These are phyloP conservation scores for Drosophila jambulina DNA, from an alignment of 1,140 invertebrate genomes.

Conservation along the genomic window DNA sequence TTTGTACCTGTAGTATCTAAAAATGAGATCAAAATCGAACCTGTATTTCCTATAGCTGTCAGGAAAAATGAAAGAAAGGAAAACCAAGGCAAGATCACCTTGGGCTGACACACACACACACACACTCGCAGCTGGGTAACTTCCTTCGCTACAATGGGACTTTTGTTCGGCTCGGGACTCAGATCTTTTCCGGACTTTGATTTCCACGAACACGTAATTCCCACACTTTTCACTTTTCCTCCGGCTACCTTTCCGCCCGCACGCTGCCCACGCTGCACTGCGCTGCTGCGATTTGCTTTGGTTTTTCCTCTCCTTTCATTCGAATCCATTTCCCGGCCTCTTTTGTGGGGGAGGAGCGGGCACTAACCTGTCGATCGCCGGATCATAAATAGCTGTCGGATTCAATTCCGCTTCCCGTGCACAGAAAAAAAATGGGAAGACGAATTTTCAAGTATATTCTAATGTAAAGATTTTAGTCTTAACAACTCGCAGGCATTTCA, in stretches of 20 bases:
- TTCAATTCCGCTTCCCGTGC: slow-evolving; percentile 56
- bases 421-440: not conserved
- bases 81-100: slow-evolving; percentile 10
- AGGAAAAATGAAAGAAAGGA: not conserved
- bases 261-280: slow-evolving; percentile 34
- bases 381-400: slow-evolving; percentile 73
- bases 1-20: not conserved
- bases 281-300: slow-evolving; percentile 18
- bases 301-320: slow-evolving; percentile 30
- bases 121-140: slow-evolving; percentile 54
- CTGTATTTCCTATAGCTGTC: not conserved
- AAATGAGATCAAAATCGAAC: not conserved
- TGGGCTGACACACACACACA: slow-evolving; percentile 55
- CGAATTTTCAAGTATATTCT: too few relatives aligned
- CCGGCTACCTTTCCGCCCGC: not conserved
- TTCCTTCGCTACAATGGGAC: slow-evolving; percentile 67
- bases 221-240: slow-evolving; percentile 69
- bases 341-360: slow-evolving; percentile 9
- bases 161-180: slow-evolving; percentile 49
- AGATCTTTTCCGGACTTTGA: slow-evolving; percentile 65
- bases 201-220: slow-evolving; percentile 70
- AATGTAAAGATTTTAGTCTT: not conserved
- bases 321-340: slow-evolving; percentile 23
- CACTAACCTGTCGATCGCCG: slow-evolving; percentile 61
- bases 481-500: accelerated